phyloP scores from a whole-genome alignment of 2,888 invertebrate genomes.

The Melitaea athalia region DNA sequence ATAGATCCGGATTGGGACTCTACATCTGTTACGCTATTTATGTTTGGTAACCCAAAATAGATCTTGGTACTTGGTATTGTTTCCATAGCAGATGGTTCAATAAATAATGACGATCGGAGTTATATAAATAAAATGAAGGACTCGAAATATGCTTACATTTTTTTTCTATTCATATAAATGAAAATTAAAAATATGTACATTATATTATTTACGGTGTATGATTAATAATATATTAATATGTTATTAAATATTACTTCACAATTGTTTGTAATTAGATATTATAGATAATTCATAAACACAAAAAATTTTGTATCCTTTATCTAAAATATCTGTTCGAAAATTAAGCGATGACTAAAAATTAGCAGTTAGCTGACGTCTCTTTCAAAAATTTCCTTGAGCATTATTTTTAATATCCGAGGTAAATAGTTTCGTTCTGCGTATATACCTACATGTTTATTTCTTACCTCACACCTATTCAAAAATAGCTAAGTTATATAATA shows the following conservation, averaged over 20 bases:
- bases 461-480: slow-evolving; percentile 59
- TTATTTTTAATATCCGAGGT: background rate
- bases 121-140: background rate
- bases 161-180: too few relatives aligned
- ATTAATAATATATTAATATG: too few relatives aligned
- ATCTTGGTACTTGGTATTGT: slow-evolving; percentile 16
- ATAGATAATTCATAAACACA: too few relatives aligned
- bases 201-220: too few relatives aligned
- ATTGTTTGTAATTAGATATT: too few relatives aligned
- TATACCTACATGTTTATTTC: slow-evolving; percentile 48
- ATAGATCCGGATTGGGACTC: slow-evolving; percentile 27
- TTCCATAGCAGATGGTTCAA: slow-evolving; percentile 12
- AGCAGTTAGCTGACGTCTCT: background rate
- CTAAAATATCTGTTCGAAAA: background rate
- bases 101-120: background rate
- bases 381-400: slow-evolving; percentile 5
- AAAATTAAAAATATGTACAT: too few relatives aligned
- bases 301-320: background rate
- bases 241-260: too few relatives aligned
- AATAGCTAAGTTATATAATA: slow-evolving; percentile 67
- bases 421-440: slow-evolving; percentile 38
- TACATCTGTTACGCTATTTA: slow-evolving; percentile 29
- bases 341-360: background rate
- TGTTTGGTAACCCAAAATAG: slow-evolving; percentile 28
- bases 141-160: background rate